A percentile compares a stretch with the other conserved stretches of the same genome.
These are phyloP conservation scores for Phaenicophaeus curvirostris DNA, from an alignment of 2,797 vertebrate genomes.

Conservation along the genomic window DNA sequence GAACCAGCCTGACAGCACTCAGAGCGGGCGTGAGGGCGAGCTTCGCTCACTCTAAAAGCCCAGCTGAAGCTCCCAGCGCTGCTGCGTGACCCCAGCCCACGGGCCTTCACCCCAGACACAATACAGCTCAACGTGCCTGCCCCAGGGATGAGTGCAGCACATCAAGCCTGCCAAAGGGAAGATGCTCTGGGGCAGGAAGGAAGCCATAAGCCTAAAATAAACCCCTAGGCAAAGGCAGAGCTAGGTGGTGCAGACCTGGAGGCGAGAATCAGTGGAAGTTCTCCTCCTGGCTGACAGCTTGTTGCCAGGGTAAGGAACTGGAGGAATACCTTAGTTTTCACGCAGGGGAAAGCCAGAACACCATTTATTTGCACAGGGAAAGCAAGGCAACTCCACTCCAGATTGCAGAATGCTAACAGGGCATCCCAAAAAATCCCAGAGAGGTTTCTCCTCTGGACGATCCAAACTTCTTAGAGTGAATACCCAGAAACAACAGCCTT, in stretches of 20 bases:
- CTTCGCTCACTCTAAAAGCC: neutral
- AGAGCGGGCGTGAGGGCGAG: neutral
- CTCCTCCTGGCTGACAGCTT: neutral
- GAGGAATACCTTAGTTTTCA: neutral
- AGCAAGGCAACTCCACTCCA: neutral
- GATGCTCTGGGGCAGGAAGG: neutral
- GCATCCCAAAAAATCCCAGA: neutral
- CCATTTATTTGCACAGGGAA: neutral
- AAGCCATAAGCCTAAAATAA: neutral
- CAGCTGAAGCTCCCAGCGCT: neutral
- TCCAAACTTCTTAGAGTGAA: neutral
- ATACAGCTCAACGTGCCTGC: accelerated
- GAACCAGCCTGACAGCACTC: neutral
- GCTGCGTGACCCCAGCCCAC: accelerated
- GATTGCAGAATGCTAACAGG: neutral
- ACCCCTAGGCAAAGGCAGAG: neutral
- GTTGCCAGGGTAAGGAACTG: neutral
- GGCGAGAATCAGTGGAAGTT: neutral
- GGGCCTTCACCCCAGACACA: accelerated
- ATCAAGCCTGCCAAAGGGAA: accelerated
- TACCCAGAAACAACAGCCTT: neutral
- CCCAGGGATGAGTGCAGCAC: accelerated
- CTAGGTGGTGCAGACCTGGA: neutral
- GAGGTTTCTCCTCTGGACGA: neutral
- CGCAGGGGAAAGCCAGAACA: neutral